Evolutionary conservation across 2,113 vertebrate genomes (phyloP), one percentile per base, ranked within the genome.

Genomic region (Eurypyga helias): DNA sequence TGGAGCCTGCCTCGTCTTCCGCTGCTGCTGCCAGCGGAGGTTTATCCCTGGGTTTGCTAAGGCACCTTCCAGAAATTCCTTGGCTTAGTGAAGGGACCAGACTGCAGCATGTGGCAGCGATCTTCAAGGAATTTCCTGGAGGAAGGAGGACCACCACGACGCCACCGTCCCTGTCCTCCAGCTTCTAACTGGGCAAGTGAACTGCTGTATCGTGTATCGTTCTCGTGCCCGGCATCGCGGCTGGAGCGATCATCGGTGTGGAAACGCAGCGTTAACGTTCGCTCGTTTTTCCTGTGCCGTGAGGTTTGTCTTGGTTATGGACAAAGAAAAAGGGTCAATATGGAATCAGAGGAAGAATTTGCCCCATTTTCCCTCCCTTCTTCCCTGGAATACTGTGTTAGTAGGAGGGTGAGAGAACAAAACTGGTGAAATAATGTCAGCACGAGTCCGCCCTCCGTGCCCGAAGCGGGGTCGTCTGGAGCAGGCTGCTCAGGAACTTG

Each of bases 201-300:
- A 21, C 13, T 28, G 33, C 7, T 41, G 9, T 4, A 1, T 4
- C 4, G 0, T 1, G 2, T 25, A 36, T n/a, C 57, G 3, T 45
- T 4, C n/a, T n/a, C 46, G 23, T 15, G 1, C 61, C 49, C 72
- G 31, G 48, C 34, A 1, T 41, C 77, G 3, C 4, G 28, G 28
- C 54, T 8, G 65, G 7, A n/a, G 3, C 8, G 3, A 36, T 18
- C 45, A 14, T 34, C 65, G 26, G 29, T 11, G 2, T 49, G 81
- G 90, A 71, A 51, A 25, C 15, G 31, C 81, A 12, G 6, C 1
- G 2, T n/a, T 17, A 1, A 1, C 3, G 0, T 14, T 3, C 41
- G 33, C 66, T 78, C 7, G 0, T 2, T 34, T 28, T 71, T 43
- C 72, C 70, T 20, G 41, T 3, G 18, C 57, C 13, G 10, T 49